A percentile compares a stretch with the other conserved stretches of the same genome.
phyloP scores from a whole-genome alignment of 2,113 vertebrate species.

The Euleptes europaea region DNA sequence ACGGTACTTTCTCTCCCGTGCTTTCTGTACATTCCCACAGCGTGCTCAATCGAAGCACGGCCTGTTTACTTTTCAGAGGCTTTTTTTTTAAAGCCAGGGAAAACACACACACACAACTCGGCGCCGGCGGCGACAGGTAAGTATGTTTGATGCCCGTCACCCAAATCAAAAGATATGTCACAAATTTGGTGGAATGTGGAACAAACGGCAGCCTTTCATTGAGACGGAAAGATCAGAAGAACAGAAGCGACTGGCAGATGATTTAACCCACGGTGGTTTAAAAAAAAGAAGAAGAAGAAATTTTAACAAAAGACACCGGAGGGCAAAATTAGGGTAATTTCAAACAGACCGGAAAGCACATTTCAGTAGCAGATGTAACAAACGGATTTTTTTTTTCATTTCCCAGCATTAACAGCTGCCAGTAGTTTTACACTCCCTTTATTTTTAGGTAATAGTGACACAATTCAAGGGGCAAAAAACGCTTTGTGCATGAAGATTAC shows the following conservation, averaged over 20 bases:
- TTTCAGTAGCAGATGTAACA: background rate
- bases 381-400: background rate
- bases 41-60: background rate
- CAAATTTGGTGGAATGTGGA: background rate
- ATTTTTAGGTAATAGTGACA: background rate
- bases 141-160: background rate
- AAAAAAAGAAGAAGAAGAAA: background rate
- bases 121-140: background rate
- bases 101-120: background rate
- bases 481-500: background rate
- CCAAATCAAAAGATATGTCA: background rate
- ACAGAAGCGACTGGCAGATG: background rate
- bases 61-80: background rate
- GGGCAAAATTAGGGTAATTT: background rate
- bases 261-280: background rate
- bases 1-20: too few species aligned
- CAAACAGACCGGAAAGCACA: background rate
- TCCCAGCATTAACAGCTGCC: background rate
- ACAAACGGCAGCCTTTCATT: background rate
- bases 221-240: background rate
- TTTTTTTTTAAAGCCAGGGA: background rate
- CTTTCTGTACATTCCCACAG: background rate
- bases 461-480: background rate
- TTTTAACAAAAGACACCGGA: background rate
- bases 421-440: accelerated